These are phyloP conservation scores for Phrynocephalus versicolor DNA, from an alignment of 2,113 vertebrate species.

Conservation along the genomic window DNA sequence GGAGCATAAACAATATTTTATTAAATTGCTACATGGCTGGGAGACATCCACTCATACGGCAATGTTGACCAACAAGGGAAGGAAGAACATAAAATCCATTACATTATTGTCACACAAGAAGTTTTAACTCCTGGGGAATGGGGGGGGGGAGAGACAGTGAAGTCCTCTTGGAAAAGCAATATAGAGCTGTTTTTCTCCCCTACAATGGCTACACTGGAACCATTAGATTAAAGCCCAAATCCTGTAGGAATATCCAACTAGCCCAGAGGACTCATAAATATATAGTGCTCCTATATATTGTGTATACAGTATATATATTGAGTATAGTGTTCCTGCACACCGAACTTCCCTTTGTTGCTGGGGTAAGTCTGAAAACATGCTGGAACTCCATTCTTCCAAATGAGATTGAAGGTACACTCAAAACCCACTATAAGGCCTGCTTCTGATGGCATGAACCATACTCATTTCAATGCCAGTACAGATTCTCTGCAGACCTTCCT, in stretches of 20 bases:
- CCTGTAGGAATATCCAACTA: not conserved
- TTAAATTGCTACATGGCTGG: conserved; percentile 9
- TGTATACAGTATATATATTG: too few species aligned
- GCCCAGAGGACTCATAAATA: not conserved
- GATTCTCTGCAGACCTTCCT: too few species aligned
- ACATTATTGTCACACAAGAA: conserved; percentile 7
- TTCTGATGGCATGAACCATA: too few species aligned
- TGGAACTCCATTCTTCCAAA: too few species aligned
- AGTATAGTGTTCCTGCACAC: too few species aligned
- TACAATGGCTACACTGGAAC: not conserved
- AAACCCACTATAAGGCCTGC: too few species aligned
- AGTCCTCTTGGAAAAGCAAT: conserved; percentile 8
- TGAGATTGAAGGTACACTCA: too few species aligned
- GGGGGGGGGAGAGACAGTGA: not conserved
- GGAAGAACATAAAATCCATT: conserved; percentile 17
- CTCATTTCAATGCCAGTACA: too few species aligned
- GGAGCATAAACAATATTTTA: not conserved
- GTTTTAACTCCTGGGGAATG: not conserved
- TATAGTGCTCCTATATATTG: too few species aligned
- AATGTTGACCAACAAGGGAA: not conserved
- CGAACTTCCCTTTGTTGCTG: too few species aligned
- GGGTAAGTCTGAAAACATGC: too few species aligned
- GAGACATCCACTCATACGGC: not conserved
- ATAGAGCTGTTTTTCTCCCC: not conserved
- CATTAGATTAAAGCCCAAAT: conserved; percentile 11